A percentile compares a stretch with the other conserved stretches of the same genome.
These are phyloP conservation scores for Lampris megalopsis DNA, from an alignment of 2,113 vertebrate species.

Conservation along the genomic window DNA sequence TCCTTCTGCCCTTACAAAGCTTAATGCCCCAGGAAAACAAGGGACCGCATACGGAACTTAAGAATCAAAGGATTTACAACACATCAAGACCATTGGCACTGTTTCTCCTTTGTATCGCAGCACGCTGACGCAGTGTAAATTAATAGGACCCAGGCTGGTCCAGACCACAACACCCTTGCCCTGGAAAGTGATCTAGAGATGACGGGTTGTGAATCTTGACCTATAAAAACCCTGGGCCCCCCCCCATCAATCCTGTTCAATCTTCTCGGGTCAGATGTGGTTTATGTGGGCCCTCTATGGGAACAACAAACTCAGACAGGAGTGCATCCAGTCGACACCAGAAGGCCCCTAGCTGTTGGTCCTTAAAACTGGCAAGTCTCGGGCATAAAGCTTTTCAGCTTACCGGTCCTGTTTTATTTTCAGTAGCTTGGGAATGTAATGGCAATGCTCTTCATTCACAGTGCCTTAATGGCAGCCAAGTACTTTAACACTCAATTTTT, in stretches of 20 bases:
- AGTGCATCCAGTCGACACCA: constrained; percentile 35
- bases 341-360: constrained; percentile 28
- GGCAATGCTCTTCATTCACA: constrained; percentile 42
- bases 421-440: constrained; percentile 25
- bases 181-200: constrained; percentile 60
- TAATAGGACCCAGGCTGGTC: constrained; percentile 20
- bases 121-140: constrained; percentile 44
- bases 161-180: constrained; percentile 55
- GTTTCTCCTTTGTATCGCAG: constrained; percentile 44
- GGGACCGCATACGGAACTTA: background rate
- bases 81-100: constrained; percentile 42
- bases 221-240: constrained; percentile 56
- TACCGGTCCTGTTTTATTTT: constrained; percentile 19
- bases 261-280: constrained; percentile 46
- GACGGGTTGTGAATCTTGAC: constrained; percentile 64
- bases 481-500: constrained; percentile 30
- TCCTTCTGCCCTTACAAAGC: background rate
- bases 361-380: constrained; percentile 39
- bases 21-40: background rate
- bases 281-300: constrained; percentile 55
- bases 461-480: constrained; percentile 34
- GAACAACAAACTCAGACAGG: constrained; percentile 46
- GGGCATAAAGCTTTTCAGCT: constrained; percentile 33
- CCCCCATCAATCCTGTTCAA: constrained; percentile 54
- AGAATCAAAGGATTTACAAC: constrained; percentile 40